Base-by-base conservation (phyloP, 2,113 vertebrate genomes). In the Butorides virescens region DNA sequence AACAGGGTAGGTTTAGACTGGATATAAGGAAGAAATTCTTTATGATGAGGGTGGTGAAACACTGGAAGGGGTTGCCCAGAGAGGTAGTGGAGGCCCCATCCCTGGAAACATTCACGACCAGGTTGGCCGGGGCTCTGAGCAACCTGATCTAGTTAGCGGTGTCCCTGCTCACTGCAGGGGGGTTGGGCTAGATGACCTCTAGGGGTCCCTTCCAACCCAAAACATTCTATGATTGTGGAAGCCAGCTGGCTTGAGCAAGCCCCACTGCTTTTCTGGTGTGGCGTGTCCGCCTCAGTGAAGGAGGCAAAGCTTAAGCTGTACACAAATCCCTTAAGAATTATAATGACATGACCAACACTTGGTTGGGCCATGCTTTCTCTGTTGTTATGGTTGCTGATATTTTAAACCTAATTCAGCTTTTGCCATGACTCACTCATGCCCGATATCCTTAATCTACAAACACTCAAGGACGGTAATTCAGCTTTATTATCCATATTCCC, bases 381-480 rank as follows among this genome's bases (percentile, higher is more conserved):
- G 17, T 39, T 81, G 61, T 50, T 86, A 72, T 12, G 77, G 67
- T 15, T 46, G 47, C 44, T 94, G 62, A 3, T 82, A 66, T 85
- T 87, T 90, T 62, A 90, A 92, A 91, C 11, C 9, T 76, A 73
- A 62, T 77, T 87, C 70, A 72, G 27, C 56, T 95, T 92, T 82
- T 85, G 67, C 58, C 71, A 42, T 2, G 2, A 90, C 81, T 87
- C 62, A 62, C 44, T 91, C 37, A 34, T 55, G 59, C 42, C 80
- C 46, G 66, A 50, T 92, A 90, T 77, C 58, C 49, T 85, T 95
- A 85, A 93, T 91, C 77, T 80, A 82, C 42, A 86, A 85, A 87
- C 55, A 76, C 71, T 96, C 55, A 56, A 90, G 62, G 63, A 81
- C 9, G 11, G 72, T 66, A 92, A 90, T 85, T 94, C 84, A 97